These are phyloP conservation scores for Nestor notabilis DNA, from an alignment of 2,113 vertebrate genomes.

Conservation along the genomic window DNA sequence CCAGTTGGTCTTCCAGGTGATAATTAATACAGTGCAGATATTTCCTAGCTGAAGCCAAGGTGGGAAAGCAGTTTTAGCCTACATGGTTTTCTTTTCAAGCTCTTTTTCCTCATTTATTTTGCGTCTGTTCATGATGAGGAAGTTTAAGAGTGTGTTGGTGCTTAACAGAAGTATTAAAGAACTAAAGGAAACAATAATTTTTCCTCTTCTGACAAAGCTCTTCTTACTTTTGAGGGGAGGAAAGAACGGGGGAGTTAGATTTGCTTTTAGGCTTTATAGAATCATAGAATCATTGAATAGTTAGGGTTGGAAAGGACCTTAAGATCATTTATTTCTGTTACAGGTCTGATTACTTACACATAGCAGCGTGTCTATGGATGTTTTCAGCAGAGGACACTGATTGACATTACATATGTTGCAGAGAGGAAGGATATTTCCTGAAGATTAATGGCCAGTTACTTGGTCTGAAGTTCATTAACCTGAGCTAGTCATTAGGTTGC, in stretches of 20 bases:
- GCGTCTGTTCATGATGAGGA: not conserved
- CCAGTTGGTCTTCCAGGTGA: not conserved
- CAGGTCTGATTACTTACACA: not conserved
- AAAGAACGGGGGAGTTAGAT: not conserved
- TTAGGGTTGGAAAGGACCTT: no score
- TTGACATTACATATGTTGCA: conserved; percentile 43
- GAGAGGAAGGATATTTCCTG: conserved; percentile 63
- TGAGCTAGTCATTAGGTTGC: conserved; percentile 49
- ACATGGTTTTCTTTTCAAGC: not conserved
- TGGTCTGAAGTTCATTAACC: conserved; percentile 73
- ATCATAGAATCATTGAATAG: no score
- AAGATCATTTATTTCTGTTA: conserved; percentile 52
- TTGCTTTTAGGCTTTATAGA: not conserved
- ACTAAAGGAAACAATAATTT: conserved; percentile 4
- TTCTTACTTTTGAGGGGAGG: not conserved
- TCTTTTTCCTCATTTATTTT: conserved; percentile 22
- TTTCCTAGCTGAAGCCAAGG: not conserved
- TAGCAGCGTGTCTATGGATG: conserved; percentile 27
- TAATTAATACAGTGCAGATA: conserved; percentile 46
- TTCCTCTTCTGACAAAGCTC: not conserved
- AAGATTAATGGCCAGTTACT: conserved; percentile 67
- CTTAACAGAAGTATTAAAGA: conserved; percentile 30
- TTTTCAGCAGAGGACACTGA: conserved; percentile 26
- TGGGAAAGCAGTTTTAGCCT: not conserved
- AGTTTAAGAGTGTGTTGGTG: conserved; percentile 8